phyloP scores from a whole-genome alignment of 2,797 vertebrate genomes.

The Chromis chromis region DNA sequence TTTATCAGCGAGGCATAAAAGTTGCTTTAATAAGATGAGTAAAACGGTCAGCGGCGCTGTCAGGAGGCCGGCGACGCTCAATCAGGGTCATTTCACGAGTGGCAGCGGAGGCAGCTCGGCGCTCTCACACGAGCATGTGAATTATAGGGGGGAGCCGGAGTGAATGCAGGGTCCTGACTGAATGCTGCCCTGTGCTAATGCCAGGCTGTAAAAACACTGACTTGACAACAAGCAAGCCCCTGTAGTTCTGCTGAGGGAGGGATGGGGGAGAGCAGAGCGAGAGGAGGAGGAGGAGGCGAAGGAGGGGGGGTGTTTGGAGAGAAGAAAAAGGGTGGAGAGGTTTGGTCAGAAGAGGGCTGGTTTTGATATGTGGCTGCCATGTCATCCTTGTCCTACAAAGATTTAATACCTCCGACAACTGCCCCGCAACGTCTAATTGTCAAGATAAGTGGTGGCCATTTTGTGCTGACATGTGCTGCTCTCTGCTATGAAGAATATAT shows the following conservation, averaged over 20 bases:
- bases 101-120: conserved; percentile 29
- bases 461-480: conserved; percentile 49
- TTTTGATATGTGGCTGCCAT: conserved; percentile 51
- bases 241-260: conserved; percentile 76
- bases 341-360: conserved; percentile 33
- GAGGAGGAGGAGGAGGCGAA: neutral
- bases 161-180: conserved; percentile 69
- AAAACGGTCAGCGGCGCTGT: conserved; percentile 44
- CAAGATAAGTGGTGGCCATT: conserved; percentile 34
- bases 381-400: conserved; percentile 39
- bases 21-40: conserved; percentile 44
- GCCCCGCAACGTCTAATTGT: conserved; percentile 48
- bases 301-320: neutral
- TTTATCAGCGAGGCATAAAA: conserved; percentile 28
- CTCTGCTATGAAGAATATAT: conserved; percentile 27
- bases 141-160: conserved; percentile 62
- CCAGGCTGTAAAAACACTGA: conserved; percentile 84
- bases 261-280: conserved; percentile 25
- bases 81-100: conserved; percentile 59
- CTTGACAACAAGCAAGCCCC: conserved; percentile 81
- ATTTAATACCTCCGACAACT: conserved; percentile 45
- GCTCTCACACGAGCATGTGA: conserved; percentile 64
- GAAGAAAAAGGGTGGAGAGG: neutral
- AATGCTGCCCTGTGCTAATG: conserved; percentile 80
- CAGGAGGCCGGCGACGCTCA: conserved; percentile 47